phyloP scores from a whole-genome alignment of 2,888 invertebrate species.

The Tromatobia lineatoria region DNA sequence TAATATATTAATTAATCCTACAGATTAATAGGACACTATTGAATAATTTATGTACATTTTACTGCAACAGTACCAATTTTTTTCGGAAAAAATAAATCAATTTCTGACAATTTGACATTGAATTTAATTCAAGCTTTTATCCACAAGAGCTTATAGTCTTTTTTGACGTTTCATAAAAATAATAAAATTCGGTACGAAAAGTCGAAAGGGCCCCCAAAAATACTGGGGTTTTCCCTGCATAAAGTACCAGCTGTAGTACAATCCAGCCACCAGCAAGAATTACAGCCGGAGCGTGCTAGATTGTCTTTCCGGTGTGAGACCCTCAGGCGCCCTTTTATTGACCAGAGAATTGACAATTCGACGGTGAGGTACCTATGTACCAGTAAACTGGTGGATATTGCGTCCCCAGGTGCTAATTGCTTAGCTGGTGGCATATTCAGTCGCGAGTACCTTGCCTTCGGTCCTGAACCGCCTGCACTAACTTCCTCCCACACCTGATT shows the following conservation, averaged over 20 bases:
- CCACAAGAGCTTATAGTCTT: no score
- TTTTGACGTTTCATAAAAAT: neutral
- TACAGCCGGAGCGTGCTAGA: slow-evolving; percentile 32
- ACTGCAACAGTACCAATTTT: no score
- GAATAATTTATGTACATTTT: no score
- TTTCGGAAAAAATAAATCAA: no score
- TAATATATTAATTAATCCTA: no score
- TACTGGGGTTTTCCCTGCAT: slow-evolving; percentile 56
- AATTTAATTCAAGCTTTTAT: no score
- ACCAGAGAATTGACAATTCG: slow-evolving; percentile 28
- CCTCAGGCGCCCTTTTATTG: slow-evolving; percentile 64
- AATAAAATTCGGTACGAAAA: slow-evolving; percentile 22
- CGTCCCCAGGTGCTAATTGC: slow-evolving; percentile 73
- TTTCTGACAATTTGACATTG: no score
- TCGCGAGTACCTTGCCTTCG: slow-evolving; percentile 1
- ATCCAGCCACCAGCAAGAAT: slow-evolving; percentile 55
- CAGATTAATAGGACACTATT: no score
- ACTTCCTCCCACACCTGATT: slow-evolving; percentile 21
- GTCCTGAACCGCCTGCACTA: slow-evolving; percentile 3
- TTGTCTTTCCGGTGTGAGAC: neutral
- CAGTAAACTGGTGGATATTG: slow-evolving; percentile 16
- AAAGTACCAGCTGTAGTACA: slow-evolving; percentile 55
- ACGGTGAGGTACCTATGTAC: neutral
- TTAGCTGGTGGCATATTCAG: slow-evolving; percentile 77
- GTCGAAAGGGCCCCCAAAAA: slow-evolving; percentile 20